Percentiles rank a stretch among this genome's conserved stretches.
Conservation (phyloP, 2,888 invertebrate genomes). For the Lobophora halterata region DNA sequence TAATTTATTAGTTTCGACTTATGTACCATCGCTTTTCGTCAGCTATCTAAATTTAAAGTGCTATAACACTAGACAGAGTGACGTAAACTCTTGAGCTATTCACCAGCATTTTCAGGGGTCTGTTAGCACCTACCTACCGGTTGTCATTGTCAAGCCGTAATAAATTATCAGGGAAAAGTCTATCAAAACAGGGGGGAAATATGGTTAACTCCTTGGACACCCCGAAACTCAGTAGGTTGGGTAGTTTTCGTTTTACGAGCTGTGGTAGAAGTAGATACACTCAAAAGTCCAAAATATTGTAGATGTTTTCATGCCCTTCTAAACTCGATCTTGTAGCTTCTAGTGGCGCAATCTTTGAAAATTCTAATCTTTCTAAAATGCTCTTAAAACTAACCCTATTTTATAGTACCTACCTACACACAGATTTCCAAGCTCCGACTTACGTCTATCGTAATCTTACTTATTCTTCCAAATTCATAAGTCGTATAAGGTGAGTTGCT, state of each 20-base stretch:
- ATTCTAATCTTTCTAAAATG: constrained; percentile 22
- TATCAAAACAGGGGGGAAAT: too few relatives aligned
- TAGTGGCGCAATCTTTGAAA: constrained; percentile 24
- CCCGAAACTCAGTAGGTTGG: too few relatives aligned
- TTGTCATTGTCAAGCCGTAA: too few relatives aligned
- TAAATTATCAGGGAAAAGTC: too few relatives aligned
- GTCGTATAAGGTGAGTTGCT: constrained; percentile 10
- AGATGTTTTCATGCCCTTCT: neutral
- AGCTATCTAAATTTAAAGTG: constrained; percentile 31
- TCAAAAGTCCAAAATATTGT: neutral
- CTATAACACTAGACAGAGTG: constrained; percentile 35
- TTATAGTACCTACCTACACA: constrained; percentile 32
- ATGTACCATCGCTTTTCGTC: constrained; percentile 5
- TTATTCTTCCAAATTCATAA: constrained; percentile 16
- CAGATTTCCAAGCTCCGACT: constrained; percentile 22
- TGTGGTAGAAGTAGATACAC: too few relatives aligned
- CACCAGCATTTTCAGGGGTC: too few relatives aligned
- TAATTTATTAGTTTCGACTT: constrained; percentile 14
- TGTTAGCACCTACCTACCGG: too few relatives aligned
- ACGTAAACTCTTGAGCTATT: constrained; percentile 16
- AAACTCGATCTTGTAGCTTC: constrained; percentile 27
- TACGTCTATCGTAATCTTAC: constrained; percentile 3
- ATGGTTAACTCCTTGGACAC: too few relatives aligned
- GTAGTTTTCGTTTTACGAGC: too few relatives aligned
- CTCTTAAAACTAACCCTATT: constrained; percentile 24